Percentiles rank a stretch among this genome's conserved stretches.
Conservation (phyloP, 2,113 vertebrate species). For the Psophia crepitans region DNA sequence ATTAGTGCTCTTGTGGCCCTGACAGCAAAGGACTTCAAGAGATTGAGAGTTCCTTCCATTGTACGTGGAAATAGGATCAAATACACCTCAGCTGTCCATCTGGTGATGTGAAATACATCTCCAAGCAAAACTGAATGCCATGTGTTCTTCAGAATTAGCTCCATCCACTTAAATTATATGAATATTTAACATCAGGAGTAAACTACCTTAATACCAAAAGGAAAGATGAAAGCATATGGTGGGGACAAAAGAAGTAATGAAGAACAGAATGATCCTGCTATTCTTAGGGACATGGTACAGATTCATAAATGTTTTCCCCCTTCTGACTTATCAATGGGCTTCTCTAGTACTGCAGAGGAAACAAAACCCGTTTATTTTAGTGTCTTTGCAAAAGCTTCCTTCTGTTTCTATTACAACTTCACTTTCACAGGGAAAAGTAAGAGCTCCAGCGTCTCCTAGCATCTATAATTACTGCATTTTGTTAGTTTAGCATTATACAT, state of each 20-base stretch:
- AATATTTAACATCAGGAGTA: not conserved
- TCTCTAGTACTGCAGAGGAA: not conserved
- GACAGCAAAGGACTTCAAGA: not conserved
- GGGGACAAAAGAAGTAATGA: not conserved
- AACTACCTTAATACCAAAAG: not conserved
- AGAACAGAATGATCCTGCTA: not conserved
- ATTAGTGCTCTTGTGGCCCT: not conserved
- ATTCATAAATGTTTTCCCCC: not conserved
- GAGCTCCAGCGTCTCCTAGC: not conserved
- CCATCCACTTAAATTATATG: not conserved
- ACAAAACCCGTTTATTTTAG: not conserved
- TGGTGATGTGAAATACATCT: not conserved
- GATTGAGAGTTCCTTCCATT: not conserved
- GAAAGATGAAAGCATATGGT: not conserved
- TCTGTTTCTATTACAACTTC: not conserved
- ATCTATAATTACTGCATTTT: not conserved
- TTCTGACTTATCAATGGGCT: not conserved
- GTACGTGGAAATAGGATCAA: not conserved
- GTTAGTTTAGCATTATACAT: not conserved
- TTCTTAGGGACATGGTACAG: not conserved
- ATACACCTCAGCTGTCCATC: not conserved
- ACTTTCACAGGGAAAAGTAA: not conserved
- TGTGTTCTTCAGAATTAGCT: not conserved
- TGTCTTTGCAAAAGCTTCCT: not conserved
- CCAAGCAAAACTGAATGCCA: not conserved